Base-by-base conservation (phyloP, 2,888 invertebrate species). In the Podotricha telesiphe region DNA sequence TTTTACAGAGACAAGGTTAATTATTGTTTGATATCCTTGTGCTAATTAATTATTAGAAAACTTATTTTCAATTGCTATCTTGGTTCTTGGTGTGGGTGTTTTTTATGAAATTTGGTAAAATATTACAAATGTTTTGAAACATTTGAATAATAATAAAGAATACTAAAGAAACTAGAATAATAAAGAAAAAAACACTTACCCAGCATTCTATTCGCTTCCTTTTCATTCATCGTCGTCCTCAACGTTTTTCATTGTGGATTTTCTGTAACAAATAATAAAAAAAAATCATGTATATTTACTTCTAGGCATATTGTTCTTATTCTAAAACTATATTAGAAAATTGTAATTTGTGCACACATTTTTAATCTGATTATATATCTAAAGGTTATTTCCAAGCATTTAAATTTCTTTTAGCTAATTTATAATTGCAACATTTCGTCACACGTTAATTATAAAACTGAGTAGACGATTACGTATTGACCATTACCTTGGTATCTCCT, bases 141-240 rank as follows among this genome's bases (percentile, higher is more conserved):
- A 42, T 45, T 4, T 13, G 5, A 2, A 42, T 67, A n/a, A n/a
- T n/a, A n/a, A n/a, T n/a, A n/a, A n/a, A n/a, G n/a, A n/a, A n/a
- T n/a, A n/a, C n/a, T n/a, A n/a, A n/a, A n/a, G n/a, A n/a, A n/a
- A n/a, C n/a, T 37, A 37, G 10, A 20, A 11, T 45, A 65, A 58
- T 37, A 34, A 28, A 51, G 15, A 40, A 45, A 6, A 59, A 50
- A 45, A 34, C 10, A 88, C 92, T 90, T 73, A 92, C 93, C 93
- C 86, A 92, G 81, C 93, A 93, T 92, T 78, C 92, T 92, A 78
- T 91, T 91, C 62, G 86, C 73, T 81, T 93, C 92, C 74, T 88
- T 89, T 79, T 93, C 93, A 92, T 89, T 91, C 92, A 91, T 93
- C 72, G 74, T 92, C 89, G 80, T 91, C 88, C 56, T 89, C 86